Conservation (phyloP, 2,888 invertebrate species). For the Drosophila conformis region DNA sequence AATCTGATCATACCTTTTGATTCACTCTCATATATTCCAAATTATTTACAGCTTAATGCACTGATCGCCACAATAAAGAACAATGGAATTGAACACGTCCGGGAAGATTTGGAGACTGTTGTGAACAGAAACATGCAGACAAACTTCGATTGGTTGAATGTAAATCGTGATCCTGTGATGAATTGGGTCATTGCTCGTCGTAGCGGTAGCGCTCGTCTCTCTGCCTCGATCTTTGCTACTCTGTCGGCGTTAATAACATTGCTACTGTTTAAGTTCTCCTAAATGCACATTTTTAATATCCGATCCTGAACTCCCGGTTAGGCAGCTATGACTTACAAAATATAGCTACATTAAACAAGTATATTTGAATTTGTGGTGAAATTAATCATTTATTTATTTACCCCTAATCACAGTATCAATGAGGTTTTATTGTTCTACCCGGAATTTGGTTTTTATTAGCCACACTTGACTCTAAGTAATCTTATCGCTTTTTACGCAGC, state of each 20-base stretch:
- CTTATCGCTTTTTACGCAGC: slow-evolving; percentile 43
- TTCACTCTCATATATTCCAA: background rate
- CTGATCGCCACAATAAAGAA: slow-evolving; percentile 67
- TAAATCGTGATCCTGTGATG: slow-evolving; percentile 73
- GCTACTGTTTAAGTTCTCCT: slow-evolving; percentile 39
- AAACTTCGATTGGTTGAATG: slow-evolving; percentile 77
- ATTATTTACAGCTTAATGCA: slow-evolving; percentile 57
- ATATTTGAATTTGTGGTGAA: slow-evolving; percentile 18
- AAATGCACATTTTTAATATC: slow-evolving; percentile 8
- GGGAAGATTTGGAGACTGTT: slow-evolving; percentile 26
- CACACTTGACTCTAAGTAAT: slow-evolving; percentile 38
- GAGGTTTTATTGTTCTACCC: slow-evolving; percentile 14
- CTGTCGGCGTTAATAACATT: slow-evolving; percentile 30
- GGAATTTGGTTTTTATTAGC: slow-evolving; percentile 33
- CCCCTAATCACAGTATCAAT: background rate
- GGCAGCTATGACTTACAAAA: background rate
- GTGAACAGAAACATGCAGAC: slow-evolving; percentile 56
- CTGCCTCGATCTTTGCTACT: slow-evolving; percentile 46
- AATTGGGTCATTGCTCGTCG: slow-evolving; percentile 67
- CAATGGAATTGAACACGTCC: slow-evolving; percentile 45
- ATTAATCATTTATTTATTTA: background rate
- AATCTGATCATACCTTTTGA: background rate
- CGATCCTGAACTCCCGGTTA: background rate
- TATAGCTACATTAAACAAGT: background rate
- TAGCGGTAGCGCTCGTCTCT: slow-evolving; percentile 43